Base-by-base conservation (phyloP, 1,140 invertebrate genomes). In the Drosophila insularis region DNA sequence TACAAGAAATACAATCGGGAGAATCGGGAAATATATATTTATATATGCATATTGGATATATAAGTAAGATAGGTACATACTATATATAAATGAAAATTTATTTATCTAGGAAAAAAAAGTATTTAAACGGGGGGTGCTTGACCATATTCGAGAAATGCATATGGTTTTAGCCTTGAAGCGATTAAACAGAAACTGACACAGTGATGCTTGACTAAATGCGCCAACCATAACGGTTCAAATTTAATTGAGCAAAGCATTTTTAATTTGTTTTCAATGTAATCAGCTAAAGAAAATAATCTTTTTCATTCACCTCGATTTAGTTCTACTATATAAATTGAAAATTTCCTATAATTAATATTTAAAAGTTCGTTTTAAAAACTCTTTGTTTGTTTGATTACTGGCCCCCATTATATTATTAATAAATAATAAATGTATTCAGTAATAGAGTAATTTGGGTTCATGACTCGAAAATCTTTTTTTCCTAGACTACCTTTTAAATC, bases 111-210 rank as follows among this genome's bases (percentile, higher is more conserved):
- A 50, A 50, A 50, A 23, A 46, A 50, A 46, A 35, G 43, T 50
- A 50, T 50, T 43, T 21, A 50, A 50, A 21, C 17, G 53, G 11
- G 68, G 74, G 80, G 80, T 78, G 58, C 63, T 85, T 80, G 80
- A 78, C 80, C 80, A 74, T 70, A 74, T 74, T 68, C 17, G 27
- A 53, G 32, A 71, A 76, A 63, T 85, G 81, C 81, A 85, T 63
- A 85, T 74, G 74, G 60, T 46, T 70, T 80, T 74, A 71, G 71
- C 81, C 81, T 85, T 85, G 81, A 74, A 8, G 61, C 50, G 62
- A 37, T 60, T 69, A 55, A 11, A 19, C 19, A 43, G 21, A 64
- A 76, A 66, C 65, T 59, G 62, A n/a, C 50, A 50, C 32, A 61
- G 66, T 62, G 40, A 61, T 64, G 70, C 68, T 71, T 67, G 63